These are phyloP conservation scores for Platysteira castanea DNA, from an alignment of 2,113 vertebrate genomes.

Conservation along the genomic window DNA sequence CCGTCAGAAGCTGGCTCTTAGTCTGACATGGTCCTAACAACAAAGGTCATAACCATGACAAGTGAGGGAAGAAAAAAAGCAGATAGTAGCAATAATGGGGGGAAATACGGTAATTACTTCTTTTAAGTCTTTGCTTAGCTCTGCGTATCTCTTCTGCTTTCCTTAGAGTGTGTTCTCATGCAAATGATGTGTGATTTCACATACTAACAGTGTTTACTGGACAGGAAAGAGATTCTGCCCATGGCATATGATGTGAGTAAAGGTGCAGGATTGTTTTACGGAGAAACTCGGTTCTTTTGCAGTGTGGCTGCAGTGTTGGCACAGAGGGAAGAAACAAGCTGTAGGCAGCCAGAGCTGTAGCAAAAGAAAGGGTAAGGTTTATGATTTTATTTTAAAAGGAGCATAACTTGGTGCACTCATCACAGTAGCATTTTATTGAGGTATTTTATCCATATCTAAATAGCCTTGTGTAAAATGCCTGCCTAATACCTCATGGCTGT, in stretches of 20 bases:
- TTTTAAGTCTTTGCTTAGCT: background rate
- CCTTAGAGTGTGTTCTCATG: background rate
- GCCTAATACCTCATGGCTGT: background rate
- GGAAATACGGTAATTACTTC: background rate
- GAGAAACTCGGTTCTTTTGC: background rate
- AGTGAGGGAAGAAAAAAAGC: background rate
- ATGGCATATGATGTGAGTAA: background rate
- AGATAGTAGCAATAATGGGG: background rate
- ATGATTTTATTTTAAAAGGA: background rate
- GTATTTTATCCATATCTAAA: background rate
- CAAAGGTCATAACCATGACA: background rate
- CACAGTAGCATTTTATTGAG: background rate
- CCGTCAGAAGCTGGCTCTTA: background rate
- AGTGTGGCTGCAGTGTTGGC: background rate
- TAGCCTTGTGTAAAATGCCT: background rate
- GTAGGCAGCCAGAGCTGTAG: background rate
- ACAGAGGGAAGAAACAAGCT: background rate
- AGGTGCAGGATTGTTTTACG: background rate
- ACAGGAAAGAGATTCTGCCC: background rate
- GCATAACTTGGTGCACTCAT: background rate
- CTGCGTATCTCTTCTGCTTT: background rate
- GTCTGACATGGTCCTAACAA: accelerated
- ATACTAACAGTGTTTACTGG: background rate
- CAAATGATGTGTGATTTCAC: background rate
- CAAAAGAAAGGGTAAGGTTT: background rate